Conservation (phyloP, 2,888 invertebrate species). For the Muschampia plurimacula region DNA sequence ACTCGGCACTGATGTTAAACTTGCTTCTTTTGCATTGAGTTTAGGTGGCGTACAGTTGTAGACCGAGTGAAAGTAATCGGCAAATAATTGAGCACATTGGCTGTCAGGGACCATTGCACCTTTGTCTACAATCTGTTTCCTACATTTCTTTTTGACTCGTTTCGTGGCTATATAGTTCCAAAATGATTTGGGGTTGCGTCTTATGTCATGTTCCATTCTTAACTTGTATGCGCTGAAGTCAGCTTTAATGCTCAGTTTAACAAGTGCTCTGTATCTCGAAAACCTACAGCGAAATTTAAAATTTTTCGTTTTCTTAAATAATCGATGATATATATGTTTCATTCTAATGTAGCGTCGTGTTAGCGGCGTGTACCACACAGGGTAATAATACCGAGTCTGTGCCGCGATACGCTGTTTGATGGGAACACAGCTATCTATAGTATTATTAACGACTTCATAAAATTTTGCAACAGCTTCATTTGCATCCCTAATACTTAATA, state of each 20-base stretch:
- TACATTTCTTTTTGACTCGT: neutral
- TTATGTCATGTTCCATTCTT: neutral
- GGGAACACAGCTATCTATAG: neutral
- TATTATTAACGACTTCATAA: neutral
- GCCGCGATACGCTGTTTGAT: neutral
- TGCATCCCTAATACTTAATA: neutral
- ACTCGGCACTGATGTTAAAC: too few species aligned
- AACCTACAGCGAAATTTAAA: neutral
- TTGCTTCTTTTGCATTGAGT: neutral
- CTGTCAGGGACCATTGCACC: neutral
- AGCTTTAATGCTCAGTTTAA: constrained; percentile 2
- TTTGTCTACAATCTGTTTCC: neutral
- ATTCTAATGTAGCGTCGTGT: constrained; percentile 21
- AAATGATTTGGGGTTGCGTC: neutral
- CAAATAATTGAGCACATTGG: neutral
- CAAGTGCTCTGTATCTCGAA: neutral
- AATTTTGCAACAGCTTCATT: neutral
- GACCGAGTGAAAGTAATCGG: neutral
- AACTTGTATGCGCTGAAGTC: neutral
- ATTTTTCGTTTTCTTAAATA: constrained; percentile 1
- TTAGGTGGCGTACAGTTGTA: neutral
- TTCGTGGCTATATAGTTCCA: neutral
- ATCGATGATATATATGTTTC: constrained; percentile 6
- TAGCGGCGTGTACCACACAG: constrained; percentile 12
- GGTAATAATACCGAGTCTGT: constrained; percentile 2